phyloP scores from a whole-genome alignment of 35 echinoderm and acorn worm genomes.

The Lytechinus variegatus region DNA sequence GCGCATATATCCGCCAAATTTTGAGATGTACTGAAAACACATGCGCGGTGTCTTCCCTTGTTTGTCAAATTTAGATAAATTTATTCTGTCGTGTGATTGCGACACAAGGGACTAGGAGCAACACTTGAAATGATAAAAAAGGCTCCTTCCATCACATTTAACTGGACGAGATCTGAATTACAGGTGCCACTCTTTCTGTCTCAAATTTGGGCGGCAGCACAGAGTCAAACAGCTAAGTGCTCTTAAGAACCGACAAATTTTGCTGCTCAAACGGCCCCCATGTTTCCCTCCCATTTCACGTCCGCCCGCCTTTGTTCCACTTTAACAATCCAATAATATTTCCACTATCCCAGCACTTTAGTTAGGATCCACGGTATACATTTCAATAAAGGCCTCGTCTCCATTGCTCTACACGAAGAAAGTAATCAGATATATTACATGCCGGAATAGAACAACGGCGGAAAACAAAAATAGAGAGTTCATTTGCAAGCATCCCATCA shows the following conservation, averaged over 20 bases:
- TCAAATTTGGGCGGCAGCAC: not conserved
- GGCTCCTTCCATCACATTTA: not conserved
- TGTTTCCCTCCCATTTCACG: conserved; percentile 16
- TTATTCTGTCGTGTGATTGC: not conserved
- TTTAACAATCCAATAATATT: not conserved
- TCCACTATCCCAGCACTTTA: not conserved
- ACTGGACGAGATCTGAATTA: not conserved
- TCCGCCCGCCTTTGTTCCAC: not conserved
- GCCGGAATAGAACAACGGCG: not conserved
- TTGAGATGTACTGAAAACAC: not conserved
- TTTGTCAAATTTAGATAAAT: not conserved
- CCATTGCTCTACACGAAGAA: not conserved
- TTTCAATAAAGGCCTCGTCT: not conserved
- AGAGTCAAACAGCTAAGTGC: not conserved
- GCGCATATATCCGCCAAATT: not conserved
- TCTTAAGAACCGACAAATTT: not conserved
- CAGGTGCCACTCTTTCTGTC: not conserved
- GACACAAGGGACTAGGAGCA: not conserved
- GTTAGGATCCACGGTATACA: not conserved
- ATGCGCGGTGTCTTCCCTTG: not conserved
- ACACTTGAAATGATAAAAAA: not conserved
- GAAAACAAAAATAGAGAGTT: not conserved
- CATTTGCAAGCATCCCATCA: not conserved
- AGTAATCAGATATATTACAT: conserved; percentile 6
- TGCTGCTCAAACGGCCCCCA: not conserved